Base-by-base conservation (phyloP, 2,888 invertebrate species). In the Hypomecis punctinalis region DNA sequence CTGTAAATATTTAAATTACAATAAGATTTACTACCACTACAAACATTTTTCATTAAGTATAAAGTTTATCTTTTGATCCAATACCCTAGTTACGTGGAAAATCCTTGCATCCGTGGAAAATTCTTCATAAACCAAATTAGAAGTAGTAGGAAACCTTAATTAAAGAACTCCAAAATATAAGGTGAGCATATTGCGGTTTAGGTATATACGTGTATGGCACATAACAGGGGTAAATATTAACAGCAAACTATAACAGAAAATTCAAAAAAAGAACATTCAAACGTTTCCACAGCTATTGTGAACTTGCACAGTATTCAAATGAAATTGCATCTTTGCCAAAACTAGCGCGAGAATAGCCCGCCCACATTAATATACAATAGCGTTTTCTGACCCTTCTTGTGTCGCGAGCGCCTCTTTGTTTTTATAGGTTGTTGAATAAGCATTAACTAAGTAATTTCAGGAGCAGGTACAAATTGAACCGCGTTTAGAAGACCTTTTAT, bases 281-380 rank as follows among this genome's bases (percentile, higher is more conserved):
- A 91, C 81, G 85, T 83, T 82, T 86, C 78, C 85, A 80, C 81
- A 79, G 82, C 82, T 81, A 87, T 88, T 89, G 86, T 86, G 81
- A 76, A 86, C 90, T 90, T 91, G 91, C 91, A 91, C 90, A 90
- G 89, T 91, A 93, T 93, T 93, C 91, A 93, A 93, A 93, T 93
- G 88, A 89, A 90, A 93, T 93, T 93, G 91, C 91, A 93, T 91
- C 92, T 92, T 93, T 92, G 92, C 92, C 91, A 91, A 92, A 92
- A 92, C 91, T 91, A 91, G 89, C 88, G 86, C 68, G 87, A 79
- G 84, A 90, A 91, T 84, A 81, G 90, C 86, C 39, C 65, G 52
- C 52, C 57, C 61, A 86, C 91, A 90, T 92, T 91, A 91, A 92
- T 92, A 92, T 87, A 89, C 89, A 91, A 90, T 89, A 87, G 87